Base-by-base conservation (phyloP, 1,140 invertebrate species). In the Dufourea novaeangliae region DNA sequence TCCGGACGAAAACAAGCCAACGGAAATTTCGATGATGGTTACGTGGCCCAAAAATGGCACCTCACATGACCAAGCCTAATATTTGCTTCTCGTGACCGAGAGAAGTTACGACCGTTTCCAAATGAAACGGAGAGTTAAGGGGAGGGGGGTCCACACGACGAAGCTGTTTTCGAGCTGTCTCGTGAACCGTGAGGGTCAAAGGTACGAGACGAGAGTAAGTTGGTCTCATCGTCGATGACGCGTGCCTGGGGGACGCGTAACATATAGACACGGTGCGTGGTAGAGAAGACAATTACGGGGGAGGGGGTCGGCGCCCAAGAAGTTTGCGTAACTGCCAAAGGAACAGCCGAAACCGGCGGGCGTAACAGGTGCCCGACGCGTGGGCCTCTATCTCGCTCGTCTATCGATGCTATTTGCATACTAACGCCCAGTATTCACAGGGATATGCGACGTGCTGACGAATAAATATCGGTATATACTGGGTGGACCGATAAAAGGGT, bases 351-450 rank as follows among this genome's bases (percentile, higher is more conserved):
- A 59, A 50, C 41, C 6, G 54, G 46, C 61, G 5, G 12, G 29
- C 34, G 44, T 41, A 74, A 66, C 25, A 41, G 39, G n/a, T 12
- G 52, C 29, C 46, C 12, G 52, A 41, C 44, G 62, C 32, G 54
- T 41, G 46, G n/a, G 57, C 46, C 50, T 14, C 12, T 61, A 34
- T 70, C 50, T n/a, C n/a, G n/a, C n/a, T n/a, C n/a, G n/a, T n/a
- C 68, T 80, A 46, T 41, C 46, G 22, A 69, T 1, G 34, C 69
- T 76, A 80, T 56, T 79, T 64, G 63, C 72, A 54, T 68, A 62
- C 46, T 81, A 81, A 83, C 66, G 80, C 44, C 52, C 25, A 62
- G 63, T 64, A 77, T 63, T 66, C 41, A 8, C 39, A 27, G 54
- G 29, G 27, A 50, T 14, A 12, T 14, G 12, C 27, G 25, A 20